Evolutionary conservation across 2,113 vertebrate genomes (phyloP), one percentile per base, ranked within the genome.

Genomic region (Castor canadensis): DNA sequence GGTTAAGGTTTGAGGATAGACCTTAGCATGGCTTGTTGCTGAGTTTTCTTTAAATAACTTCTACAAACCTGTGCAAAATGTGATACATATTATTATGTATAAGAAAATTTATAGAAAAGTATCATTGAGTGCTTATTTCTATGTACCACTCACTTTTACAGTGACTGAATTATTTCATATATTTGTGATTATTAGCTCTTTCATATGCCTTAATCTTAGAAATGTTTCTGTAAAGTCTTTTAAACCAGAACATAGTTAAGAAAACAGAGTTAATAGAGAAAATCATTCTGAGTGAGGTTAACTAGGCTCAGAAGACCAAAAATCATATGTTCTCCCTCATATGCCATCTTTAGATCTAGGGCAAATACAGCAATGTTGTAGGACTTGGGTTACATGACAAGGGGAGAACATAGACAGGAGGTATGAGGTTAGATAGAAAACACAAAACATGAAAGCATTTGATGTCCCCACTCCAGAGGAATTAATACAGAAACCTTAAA

Each of bases 1-100:
- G 40, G 40, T 17, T 88, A 71, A 32, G 72, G 9, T 91, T 85
- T 88, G 49, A 88, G 58, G 35, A 73, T 11, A 95, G 52, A 75
- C 40, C 58, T 80, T 26, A 64, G 28, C 22, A 85, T 67, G 80
- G 8, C 16, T 84, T 69, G 32, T 24, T 88, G 28, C 62, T 75
- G 26, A 91, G 17, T 88, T 95, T 84, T 40, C 49, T 79, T 95
- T 91, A 62, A 85, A 67, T 69, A 45, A 73, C 64, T 62, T 67
- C 38, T 75, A 54, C 4, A 71, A 45, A 81, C 22, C 13, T 73
- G 28, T 47, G 49, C 12, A 73, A 30, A 86, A 54, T 38, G 7
- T 86, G 43, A 76, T 69, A 45, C 52, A 32, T 80, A 22, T 47
- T 43, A 69, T 49, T 26, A 38, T 26, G 60, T 40, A 47, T 47